A percentile compares a stretch with the other conserved stretches of the same genome.
Conservation (phyloP, 1,140 invertebrate genomes). For the Hycleus cichorii region DNA sequence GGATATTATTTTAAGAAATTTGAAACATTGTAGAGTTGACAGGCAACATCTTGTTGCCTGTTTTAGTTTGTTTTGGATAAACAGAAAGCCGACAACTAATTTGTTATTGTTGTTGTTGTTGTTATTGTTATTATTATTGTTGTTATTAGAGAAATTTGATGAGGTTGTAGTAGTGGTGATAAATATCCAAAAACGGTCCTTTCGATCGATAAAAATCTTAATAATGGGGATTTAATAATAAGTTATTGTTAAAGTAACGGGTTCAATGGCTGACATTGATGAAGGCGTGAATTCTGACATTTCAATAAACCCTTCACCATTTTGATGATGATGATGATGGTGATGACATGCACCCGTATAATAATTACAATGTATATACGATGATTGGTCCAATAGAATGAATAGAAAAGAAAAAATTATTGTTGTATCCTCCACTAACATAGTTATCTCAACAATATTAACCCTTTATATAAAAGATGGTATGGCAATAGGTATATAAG, state of each 20-base stretch:
- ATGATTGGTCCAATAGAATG: conserved; percentile 18
- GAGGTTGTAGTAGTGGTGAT: too few relatives aligned
- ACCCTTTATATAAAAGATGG: conserved; percentile 10
- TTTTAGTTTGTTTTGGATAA: not conserved
- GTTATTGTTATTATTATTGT: not conserved
- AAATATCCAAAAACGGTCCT: too few relatives aligned
- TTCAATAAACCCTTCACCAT: conserved; percentile 7
- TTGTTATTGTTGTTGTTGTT: not conserved
- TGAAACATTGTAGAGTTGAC: conserved; percentile 8
- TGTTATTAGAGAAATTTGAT: too few relatives aligned
- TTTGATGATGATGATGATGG: too few relatives aligned
- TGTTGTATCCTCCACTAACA: conserved; percentile 1
- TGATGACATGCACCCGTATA: conserved; percentile 5
- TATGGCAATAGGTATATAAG: too few relatives aligned
- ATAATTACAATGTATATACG: conserved; percentile 8
- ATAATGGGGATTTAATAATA: too few relatives aligned
- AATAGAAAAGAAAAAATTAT: not conserved
- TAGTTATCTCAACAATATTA: conserved; percentile 21
- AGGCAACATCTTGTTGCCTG: conserved; percentile 5
- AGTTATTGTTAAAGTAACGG: too few relatives aligned
- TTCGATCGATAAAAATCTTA: too few relatives aligned
- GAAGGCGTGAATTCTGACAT: conserved; percentile 11
- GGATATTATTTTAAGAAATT: conserved; percentile 13
- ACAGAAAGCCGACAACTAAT: conserved; percentile 13
- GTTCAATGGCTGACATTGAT: too few relatives aligned